Evolutionary conservation across 2,797 vertebrate species (phyloP).

Genomic region (Diglossa cyanea): DNA sequence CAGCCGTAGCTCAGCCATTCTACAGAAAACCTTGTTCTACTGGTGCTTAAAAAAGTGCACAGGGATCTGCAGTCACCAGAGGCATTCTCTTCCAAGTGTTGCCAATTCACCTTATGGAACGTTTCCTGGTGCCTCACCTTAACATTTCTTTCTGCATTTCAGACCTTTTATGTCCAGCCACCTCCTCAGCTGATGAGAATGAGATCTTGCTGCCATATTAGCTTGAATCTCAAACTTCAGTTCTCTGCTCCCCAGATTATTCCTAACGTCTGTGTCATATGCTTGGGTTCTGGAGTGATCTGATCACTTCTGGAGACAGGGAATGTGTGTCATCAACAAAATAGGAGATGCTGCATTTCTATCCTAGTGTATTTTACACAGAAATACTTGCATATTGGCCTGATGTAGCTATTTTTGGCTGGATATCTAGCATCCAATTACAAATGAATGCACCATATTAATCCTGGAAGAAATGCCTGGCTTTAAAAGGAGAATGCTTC

Average conservation of each 20-base stretch:
- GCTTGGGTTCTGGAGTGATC: not conserved
- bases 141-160: not conserved
- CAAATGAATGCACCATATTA: not conserved
- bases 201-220: not conserved
- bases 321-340: not conserved
- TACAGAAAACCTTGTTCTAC: not conserved
- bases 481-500: not conserved
- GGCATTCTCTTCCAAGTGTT: not conserved
- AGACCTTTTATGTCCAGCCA: not conserved
- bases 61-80: not conserved
- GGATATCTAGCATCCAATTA: not conserved
- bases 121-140: not conserved
- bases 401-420: not conserved
- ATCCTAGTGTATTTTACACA: not conserved
- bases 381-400: not conserved
- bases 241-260: not conserved
- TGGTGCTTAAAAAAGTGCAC: not conserved
- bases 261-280: not conserved
- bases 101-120: not conserved
- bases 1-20: not conserved
- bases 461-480: not conserved
- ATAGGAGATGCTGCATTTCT: not conserved
- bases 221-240: not conserved
- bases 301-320: not conserved
- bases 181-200: not conserved